Conservation (phyloP, 2,888 invertebrate genomes). For the Callyntrura sp. region DNA sequence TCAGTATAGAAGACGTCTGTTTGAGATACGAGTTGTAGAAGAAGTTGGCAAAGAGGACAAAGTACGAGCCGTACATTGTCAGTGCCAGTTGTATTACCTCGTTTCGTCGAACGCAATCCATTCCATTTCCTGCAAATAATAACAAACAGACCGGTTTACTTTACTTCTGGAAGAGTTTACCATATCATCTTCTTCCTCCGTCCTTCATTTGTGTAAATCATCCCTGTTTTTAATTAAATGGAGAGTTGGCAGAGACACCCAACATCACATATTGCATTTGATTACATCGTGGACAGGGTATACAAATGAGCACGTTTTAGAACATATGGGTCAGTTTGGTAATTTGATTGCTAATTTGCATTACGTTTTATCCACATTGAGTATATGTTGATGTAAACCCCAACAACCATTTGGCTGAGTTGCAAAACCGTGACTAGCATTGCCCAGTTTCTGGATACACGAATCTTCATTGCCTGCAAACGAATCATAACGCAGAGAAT, state of each 20-base stretch:
- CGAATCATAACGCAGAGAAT: not conserved
- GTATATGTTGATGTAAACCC: constrained; percentile 83
- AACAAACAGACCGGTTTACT: too few species aligned
- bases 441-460: constrained; percentile 81
- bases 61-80: constrained; percentile 97
- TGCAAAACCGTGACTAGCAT: constrained; percentile 83
- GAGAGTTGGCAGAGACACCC: too few species aligned
- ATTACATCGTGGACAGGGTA: not conserved
- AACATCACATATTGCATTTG: not conserved
- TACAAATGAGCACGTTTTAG: too few species aligned
- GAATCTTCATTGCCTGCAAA: constrained; percentile 81
- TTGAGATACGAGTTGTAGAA: constrained; percentile 94
- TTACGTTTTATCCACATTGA: constrained; percentile 82
- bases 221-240: too few species aligned
- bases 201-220: too few species aligned
- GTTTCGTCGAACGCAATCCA: constrained; percentile 78
- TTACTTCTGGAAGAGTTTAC: too few species aligned
- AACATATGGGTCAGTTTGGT: too few species aligned
- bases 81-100: constrained; percentile 94
- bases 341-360: not conserved
- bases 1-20: constrained; percentile 58
- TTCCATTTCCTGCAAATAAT: constrained; percentile 67
- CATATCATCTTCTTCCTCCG: too few species aligned
- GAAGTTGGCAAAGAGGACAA: constrained; percentile 96
- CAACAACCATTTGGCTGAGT: constrained; percentile 83